Conservation (phyloP, 1,140 invertebrate genomes). For the Pseudomyrmex pallidus region DNA sequence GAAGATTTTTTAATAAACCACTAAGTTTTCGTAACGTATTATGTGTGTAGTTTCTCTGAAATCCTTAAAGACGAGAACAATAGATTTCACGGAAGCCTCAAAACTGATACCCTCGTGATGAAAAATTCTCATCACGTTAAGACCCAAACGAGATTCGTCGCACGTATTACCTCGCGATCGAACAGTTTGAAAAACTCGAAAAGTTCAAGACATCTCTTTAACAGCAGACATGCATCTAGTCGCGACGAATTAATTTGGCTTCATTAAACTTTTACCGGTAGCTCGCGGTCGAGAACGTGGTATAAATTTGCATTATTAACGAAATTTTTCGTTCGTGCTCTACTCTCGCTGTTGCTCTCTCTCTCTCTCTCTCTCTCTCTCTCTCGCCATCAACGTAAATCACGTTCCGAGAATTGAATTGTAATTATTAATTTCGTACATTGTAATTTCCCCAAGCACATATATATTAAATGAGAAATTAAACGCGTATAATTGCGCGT, state of each 20-base stretch:
- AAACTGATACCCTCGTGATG: not conserved
- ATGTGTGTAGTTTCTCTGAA: not conserved
- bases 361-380: not conserved
- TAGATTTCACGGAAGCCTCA: not conserved
- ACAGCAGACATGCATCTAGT: not conserved
- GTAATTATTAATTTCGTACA: slow-evolving; percentile 28
- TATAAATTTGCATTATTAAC: slow-evolving; percentile 45
- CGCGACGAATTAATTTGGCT: slow-evolving; percentile 46
- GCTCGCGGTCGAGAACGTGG: not conserved
- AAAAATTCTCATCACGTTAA: slow-evolving; percentile 52
- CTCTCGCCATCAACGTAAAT: not conserved
- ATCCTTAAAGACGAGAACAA: slow-evolving; percentile 6
- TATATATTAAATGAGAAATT: not conserved
- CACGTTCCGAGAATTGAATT: not conserved
- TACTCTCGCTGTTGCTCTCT: not conserved
- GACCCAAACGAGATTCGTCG: slow-evolving; percentile 34
- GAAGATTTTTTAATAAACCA: too few relatives aligned
- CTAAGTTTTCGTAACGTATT: too few relatives aligned
- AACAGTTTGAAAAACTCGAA: slow-evolving; percentile 19
- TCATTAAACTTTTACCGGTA: slow-evolving; percentile 10
- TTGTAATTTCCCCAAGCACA: not conserved
- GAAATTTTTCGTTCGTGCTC: slow-evolving; percentile 25
- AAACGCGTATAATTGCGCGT: not conserved
- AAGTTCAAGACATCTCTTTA: slow-evolving; percentile 42
- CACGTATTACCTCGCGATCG: slow-evolving; percentile 40